Percentiles rank a stretch among this genome's conserved stretches.
Conservation (phyloP, 53 echinoderm and acorn worm genomes). For the Patiria pectinifera region DNA sequence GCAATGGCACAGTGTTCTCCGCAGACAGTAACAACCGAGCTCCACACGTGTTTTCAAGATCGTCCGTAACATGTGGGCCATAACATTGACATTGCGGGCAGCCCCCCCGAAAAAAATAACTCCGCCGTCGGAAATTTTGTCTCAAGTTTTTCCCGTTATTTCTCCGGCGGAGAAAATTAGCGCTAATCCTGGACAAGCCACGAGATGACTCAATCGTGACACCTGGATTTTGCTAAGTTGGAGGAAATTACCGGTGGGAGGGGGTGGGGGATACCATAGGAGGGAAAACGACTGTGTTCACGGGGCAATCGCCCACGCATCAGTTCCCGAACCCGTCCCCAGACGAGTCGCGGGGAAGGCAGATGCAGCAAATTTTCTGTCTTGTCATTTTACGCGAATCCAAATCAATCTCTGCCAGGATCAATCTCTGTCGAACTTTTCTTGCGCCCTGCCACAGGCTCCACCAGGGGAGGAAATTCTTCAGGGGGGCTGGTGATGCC, state of each 20-base stretch:
- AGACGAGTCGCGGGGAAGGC: neutral
- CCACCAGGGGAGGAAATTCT: neutral
- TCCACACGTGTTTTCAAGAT: neutral
- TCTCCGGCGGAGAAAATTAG: neutral
- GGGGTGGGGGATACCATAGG: neutral
- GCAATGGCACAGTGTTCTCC: neutral
- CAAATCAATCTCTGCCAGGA: slow-evolving; percentile 24
- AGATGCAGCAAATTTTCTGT: neutral
- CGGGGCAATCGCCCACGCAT: neutral
- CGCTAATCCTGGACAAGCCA: neutral
- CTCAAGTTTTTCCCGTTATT: slow-evolving; percentile 5
- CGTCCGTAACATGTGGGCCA: neutral
- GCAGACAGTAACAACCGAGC: neutral
- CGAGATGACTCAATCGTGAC: slow-evolving; percentile 26
- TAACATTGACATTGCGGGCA: neutral
- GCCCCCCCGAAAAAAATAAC: neutral
- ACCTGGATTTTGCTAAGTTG: neutral
- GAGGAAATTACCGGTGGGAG: neutral
- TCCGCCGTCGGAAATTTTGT: neutral
- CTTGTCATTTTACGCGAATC: slow-evolving; percentile 1
- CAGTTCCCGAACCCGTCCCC: neutral
- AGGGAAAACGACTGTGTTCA: neutral
- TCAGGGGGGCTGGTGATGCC: neutral
- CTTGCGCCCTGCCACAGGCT: neutral
- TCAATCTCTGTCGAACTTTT: slow-evolving; percentile 13